Conservation (phyloP, 2,797 vertebrate genomes). For the Eulemur albifrons region DNA sequence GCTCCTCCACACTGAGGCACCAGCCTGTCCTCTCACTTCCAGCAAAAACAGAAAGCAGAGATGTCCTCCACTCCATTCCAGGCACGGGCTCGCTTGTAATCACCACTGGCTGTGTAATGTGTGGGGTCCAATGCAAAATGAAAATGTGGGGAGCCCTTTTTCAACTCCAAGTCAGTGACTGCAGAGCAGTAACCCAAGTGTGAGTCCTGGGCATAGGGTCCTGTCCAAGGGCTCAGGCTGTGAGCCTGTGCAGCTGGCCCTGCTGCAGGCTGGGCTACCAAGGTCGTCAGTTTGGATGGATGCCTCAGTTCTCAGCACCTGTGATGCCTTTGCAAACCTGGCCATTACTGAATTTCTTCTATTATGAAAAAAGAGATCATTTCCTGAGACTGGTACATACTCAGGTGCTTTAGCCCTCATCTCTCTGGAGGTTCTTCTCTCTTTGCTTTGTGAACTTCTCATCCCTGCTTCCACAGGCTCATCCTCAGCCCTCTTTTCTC, state of each 20-base stretch:
- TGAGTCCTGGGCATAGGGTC: neutral
- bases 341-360: neutral
- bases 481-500: neutral
- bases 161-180: neutral
- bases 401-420: neutral
- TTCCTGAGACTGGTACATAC: neutral
- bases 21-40: neutral
- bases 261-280: neutral
- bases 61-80: neutral
- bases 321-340: neutral
- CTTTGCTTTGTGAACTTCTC: neutral
- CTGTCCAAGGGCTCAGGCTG: no score
- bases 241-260: fast-evolving
- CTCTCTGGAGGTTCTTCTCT: neutral
- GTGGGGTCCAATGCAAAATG: neutral
- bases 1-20: neutral
- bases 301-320: neutral
- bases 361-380: neutral
- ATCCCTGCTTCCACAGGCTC: neutral
- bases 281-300: neutral
- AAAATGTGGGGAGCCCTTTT: neutral
- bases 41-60: neutral
- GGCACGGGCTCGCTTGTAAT: neutral
- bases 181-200: neutral
- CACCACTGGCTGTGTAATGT: neutral